Evolutionary conservation across 2,888 invertebrate species (phyloP), one percentile per base, ranked within the genome.

Genomic region (Cordilura impudica): DNA sequence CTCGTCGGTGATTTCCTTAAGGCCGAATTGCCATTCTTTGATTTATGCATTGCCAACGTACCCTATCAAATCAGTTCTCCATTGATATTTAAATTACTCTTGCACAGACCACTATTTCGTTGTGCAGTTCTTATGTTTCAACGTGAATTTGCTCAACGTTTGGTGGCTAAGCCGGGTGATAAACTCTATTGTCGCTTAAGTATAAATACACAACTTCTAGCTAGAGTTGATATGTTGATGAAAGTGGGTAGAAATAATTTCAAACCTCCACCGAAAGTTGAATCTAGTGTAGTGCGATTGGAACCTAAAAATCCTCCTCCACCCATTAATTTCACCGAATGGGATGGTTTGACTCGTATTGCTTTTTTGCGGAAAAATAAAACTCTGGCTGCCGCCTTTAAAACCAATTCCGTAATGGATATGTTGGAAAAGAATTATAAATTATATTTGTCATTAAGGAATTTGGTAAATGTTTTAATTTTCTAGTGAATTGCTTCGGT

Each of bases 81-180:
- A 0, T 91, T 99, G 84, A 95, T 98, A 1, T 99, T 99, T 89
- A 99, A 99, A 90, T 90, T 99, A 51, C 91, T 99, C 19, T 91
- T 98, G 4, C 98, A 98, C 90, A 91, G 94, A 26, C 94, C 95
- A 21, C 93, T 94, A 86, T 95, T 94, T 86, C 93, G 99, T 83
- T 99, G 98, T 92, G 99, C 99, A 16, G 94, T 99, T 4, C 91
- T 99, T 8, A 99, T 99, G 99, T 98, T 99, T 88, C 99, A 99
- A 91, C 93, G 96, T 85, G 99, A 99, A 91, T 99, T 99, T 91
- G 99, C 99, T 1, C 96, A 98, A 86, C 92, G 99, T 87, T 91
- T 99, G 66, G 96, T 98, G 1, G 99, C 99, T 0, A 96, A 97
- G 89, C 97, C 99, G 12, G 99, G 98, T 1, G 98, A 99, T 86